Evolutionary conservation across 2,113 vertebrate species (phyloP).

Genomic region (Sminthopsis crassicaudata): DNA sequence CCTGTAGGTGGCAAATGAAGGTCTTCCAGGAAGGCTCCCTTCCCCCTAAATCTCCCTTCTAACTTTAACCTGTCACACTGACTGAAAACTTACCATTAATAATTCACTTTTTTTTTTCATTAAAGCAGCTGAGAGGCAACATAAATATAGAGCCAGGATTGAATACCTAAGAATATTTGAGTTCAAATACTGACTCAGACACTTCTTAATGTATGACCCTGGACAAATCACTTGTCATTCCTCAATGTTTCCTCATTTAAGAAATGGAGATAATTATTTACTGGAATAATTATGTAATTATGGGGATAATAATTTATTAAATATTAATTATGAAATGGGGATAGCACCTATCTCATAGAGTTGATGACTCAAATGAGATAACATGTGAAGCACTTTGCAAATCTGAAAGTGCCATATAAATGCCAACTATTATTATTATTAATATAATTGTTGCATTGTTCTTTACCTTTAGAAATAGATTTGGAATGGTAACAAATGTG

Average conservation of each 20-base stretch:
- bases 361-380: background rate
- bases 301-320: too few relatives aligned
- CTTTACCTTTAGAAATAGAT: too few relatives aligned
- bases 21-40: background rate
- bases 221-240: background rate
- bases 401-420: background rate
- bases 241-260: background rate
- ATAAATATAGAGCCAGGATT: background rate
- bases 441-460: too few relatives aligned
- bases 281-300: too few relatives aligned
- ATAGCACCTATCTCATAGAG: background rate
- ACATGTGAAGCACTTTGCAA: background rate
- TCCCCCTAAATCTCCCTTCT: background rate
- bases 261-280: too few relatives aligned
- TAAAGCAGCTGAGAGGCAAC: background rate
- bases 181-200: background rate
- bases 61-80: background rate
- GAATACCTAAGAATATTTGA: background rate
- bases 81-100: background rate
- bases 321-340: background rate
- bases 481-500: too few relatives aligned
- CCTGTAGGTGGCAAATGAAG: too few relatives aligned
- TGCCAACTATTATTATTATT: background rate
- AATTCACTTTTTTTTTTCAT: background rate
- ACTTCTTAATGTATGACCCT: background rate